Base-by-base conservation (phyloP, 2,888 invertebrate genomes). In the Lacanobia oleracea region DNA sequence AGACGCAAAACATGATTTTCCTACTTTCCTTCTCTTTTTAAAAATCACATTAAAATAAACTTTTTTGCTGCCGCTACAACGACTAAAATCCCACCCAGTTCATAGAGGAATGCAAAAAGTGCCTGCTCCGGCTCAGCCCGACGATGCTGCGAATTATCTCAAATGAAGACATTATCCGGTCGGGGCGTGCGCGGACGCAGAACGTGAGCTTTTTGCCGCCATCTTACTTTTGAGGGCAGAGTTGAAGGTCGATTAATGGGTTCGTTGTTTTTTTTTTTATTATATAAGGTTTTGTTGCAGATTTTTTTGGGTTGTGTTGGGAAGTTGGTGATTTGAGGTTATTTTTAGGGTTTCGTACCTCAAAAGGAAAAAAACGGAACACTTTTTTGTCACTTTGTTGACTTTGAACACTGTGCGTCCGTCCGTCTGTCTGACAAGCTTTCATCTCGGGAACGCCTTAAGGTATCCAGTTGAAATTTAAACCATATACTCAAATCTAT, bases 111-210 rank as follows among this genome's bases (percentile, higher is more conserved):
- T 93, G 91, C 89, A 91, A 90, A 92, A 91, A 89, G 88, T 82
- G 81, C 78, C 79, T 84, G 80, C 77, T 70, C 82, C 84, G 72
- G 78, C 86, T 82, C 87, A 81, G 85, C 85, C 86, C 88, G 85
- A 85, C 88, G 86, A 88, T 85, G 88, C 86, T 82, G 90, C 86
- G 91, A 92, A 94, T 94, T 94, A 94, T 94, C 93, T 93, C 91
- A 91, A 93, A 95, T 94, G 94, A 94, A 95, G 94, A 94, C 94
- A 94, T 95, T 94, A 95, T 92, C 91, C 91, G 86, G 88, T 81
- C 87, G 85, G 85, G 88, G 89, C 89, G 88, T 91, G 92, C 91
- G 91, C 91, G 86, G 88, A 88, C 88, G 90, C 91, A 86, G 80
- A 86, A 88, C 89, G 89, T 90, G 89, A 85, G 84, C 84, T 85